Evolutionary conservation across 2,888 invertebrate species (phyloP).

Genomic region (Iphiclides podalirius): DNA sequence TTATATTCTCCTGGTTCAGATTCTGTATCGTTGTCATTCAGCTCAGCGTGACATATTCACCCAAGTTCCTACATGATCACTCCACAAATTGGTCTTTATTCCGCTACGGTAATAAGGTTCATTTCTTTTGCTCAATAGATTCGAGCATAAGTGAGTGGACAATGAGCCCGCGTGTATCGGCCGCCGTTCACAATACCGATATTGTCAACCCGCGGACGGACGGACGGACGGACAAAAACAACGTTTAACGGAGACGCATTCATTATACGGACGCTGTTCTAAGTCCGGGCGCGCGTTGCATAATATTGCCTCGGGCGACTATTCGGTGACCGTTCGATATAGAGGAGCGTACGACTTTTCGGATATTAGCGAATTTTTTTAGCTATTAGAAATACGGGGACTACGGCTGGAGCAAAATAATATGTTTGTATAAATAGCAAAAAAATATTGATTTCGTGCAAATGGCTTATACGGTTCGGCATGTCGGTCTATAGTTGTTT

Average conservation of each 20-base stretch:
- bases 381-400: background rate
- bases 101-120: background rate
- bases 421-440: too few species aligned
- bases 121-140: background rate
- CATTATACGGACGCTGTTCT: constrained; percentile 38
- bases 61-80: background rate
- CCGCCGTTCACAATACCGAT: constrained; percentile 38
- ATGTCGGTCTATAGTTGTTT: too few species aligned
- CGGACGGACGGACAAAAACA: constrained; percentile 44
- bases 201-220: constrained; percentile 39
- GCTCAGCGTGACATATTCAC: background rate
- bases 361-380: background rate
- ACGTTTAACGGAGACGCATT: constrained; percentile 39
- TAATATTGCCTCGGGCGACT: constrained; percentile 29
- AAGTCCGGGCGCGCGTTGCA: constrained; percentile 30
- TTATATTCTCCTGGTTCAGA: background rate
- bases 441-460: too few species aligned
- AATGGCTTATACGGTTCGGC: too few species aligned
- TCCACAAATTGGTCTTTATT: background rate
- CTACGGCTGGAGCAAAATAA: too few species aligned
- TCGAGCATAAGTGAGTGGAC: constrained; percentile 16
- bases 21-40: background rate
- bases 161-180: constrained; percentile 4
- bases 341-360: background rate
- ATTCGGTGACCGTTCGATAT: constrained; percentile 23